Base-by-base conservation (phyloP, 2,888 invertebrate genomes). In the Agonopterix subpropinquella region DNA sequence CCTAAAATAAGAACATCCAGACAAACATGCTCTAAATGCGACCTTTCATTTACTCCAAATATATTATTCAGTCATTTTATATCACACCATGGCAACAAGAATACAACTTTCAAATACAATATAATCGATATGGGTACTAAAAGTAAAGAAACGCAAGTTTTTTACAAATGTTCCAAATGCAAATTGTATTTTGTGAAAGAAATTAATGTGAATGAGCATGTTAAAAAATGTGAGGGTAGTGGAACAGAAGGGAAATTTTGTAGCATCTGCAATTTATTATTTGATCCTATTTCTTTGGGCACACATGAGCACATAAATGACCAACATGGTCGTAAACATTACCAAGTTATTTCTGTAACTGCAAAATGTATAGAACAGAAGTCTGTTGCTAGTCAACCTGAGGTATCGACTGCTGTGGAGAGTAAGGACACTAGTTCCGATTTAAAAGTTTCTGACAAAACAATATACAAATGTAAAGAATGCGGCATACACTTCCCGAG, bases 21-120 rank as follows among this genome's bases (percentile, higher is more conserved):
- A 53, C 79, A 80, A 61, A 66, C 51, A 54, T 83, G 83, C 56
- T 65, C 76, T n/a, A 80, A 79, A 62, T 83, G 83, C 53, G 64
- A 70, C 50, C 58, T 83, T 11, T 53, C 66, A 4, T 83, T 83
- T 54, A 75, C 70, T 15, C 67, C 78, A 11, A 73, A 67, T 47
- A 66, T 74, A 53, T 63, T 83, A 52, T 83, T 80, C 57, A 65
- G 67, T 47, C 83, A 83, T 65, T 61, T 82, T 48, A 47, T 80
- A 36, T 59, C 64, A 49, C 82, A 83, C 51, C 83, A 83, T 52
- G 73, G 70, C 36, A 67, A 72, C 47, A 80, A 74, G 59, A 68
- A 66, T 46, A 47, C 61, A 46, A 51, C 43, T 11, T 73, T 61
- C 56, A 67, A 59, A 41, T 79, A 69, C 58, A 57, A 73, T 51